Evolutionary conservation across 2,113 vertebrate genomes (phyloP), one percentile per base, ranked within the genome.

Genomic region (Ranitomeya imitator): DNA sequence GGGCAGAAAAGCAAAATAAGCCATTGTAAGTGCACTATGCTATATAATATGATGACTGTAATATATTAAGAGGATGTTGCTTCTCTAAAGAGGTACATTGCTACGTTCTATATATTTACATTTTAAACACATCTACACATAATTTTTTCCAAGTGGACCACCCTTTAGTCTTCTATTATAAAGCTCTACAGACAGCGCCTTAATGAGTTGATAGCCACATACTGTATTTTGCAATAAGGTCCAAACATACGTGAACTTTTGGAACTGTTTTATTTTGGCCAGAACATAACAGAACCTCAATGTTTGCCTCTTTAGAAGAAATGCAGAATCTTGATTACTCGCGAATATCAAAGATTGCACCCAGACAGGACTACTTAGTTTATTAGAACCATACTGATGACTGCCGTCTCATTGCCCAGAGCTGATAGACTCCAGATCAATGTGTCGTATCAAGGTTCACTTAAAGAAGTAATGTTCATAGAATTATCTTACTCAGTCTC

Each of bases 361-460:
- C 78, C 87, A 88, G 86, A 88, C 86, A 55, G 13, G 45, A 83
- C 83, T n/a, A 7, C 16, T 31, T 12, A 16, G 57, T 65, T 84
- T 77, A 88, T 88, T 88, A 77, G 65, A 88, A 88, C 83, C 87
- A 88, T 63, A 88, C 60, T 77, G 45, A 23, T 83, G 79, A 52
- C 69, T 83, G 11, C 57, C 83, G 81, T 80, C 80, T 83, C 45
- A 7, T 10, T 67, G 80, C 87, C 87, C 87, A 88, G 80, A 55
- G 31, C 87, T 77, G 80, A 88, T 83, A 60, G 3, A 76, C 57
- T 88, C 80, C 71, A 84, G 57, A 77, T 88, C 59, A 78, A 88
- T 84, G 87, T 54, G 37, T 88, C 76, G 55, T 76, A 74, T 19
- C 67, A 45, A 81, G 79, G 55, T 88, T 83, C 78, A n/a, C 52